Base-by-base conservation (phyloP, 2,888 invertebrate genomes). In the Willowsia nigromaculata region DNA sequence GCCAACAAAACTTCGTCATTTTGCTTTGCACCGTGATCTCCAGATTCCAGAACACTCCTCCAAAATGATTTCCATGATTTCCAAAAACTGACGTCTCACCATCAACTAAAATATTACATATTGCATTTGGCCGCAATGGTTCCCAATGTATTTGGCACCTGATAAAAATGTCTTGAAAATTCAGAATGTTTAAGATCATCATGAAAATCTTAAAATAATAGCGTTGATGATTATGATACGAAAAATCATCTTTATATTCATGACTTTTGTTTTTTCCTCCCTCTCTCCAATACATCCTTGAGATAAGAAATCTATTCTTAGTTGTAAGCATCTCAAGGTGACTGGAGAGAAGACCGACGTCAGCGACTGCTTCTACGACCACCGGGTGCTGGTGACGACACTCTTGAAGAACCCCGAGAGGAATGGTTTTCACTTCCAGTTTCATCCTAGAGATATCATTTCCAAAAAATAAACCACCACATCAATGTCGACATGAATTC, bases 391-490 rank as follows among this genome's bases (percentile, higher is more conserved):
- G 92, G 92, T 0, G 91, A 91, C 1, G 91, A 91, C 22, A 92
- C 91, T 82, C 92, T 74, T 11, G 92, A 92, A 15, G 92, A 91
- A 78, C 92, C 90, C 62, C 92, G 85, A 15, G 92, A 92, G 15
- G 92, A 92, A 27, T 91, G 88, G 50, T 90, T 92, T 22, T 91
- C 92, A 81, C 91, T 92, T 30, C 81, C 90, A 76, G 90, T 91
- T 47, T 90, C 92, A 62, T 91, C 92, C 92, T 92, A n/a, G 15
- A 83, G 27, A 13, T 22, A 76, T n/a, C 22, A 13, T 37, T 37
- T 47, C 7, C 5, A 47, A 47, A 47, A 6, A 2, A 25, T 18
- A 4, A 43, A 18, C 13, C 74, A 43, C 30, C 7, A 5, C 7
- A 30, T 33, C n/a, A n/a, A 65, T 22, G 4, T 9, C 25, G 30